phyloP scores from a whole-genome alignment of 2,797 vertebrate genomes.

The Luscinia megarhynchos region DNA sequence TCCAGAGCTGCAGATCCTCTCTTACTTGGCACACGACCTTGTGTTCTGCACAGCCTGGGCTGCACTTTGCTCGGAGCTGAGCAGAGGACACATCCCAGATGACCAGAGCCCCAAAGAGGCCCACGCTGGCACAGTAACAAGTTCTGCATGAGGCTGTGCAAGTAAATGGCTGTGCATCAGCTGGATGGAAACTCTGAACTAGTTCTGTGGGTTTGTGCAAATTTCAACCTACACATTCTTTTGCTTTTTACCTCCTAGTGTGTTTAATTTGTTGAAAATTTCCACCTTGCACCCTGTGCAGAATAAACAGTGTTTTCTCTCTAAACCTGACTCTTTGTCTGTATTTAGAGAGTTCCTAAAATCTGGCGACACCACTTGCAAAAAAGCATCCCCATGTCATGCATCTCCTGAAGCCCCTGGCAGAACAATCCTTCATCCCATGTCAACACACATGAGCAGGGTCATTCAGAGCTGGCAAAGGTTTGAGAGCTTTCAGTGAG shows the following conservation, averaged over 20 bases:
- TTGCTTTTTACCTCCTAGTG: neutral
- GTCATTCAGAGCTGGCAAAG: neutral
- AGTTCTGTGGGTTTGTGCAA: neutral
- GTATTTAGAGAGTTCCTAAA: neutral
- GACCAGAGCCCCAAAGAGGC: neutral
- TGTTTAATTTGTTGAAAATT: neutral
- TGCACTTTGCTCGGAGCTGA: neutral
- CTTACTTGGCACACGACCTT: neutral
- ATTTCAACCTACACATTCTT: neutral
- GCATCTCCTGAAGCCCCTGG: neutral
- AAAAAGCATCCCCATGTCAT: neutral
- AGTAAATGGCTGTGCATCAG: neutral
- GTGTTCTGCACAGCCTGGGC: neutral
- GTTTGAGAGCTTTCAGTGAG: neutral
- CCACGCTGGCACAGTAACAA: too few species aligned
- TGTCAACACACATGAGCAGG: neutral
- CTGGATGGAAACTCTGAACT: neutral
- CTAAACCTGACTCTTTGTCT: neutral
- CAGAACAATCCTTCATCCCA: neutral
- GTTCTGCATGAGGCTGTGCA: too few species aligned
- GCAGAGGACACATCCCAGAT: neutral
- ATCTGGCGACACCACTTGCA: neutral
- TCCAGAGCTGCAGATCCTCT: neutral
- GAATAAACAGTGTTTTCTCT: neutral
- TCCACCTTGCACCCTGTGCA: neutral